Evolutionary conservation across 2,888 invertebrate genomes (phyloP), one percentile per base, ranked within the genome.

Genomic region (Aphodius sticticus): DNA sequence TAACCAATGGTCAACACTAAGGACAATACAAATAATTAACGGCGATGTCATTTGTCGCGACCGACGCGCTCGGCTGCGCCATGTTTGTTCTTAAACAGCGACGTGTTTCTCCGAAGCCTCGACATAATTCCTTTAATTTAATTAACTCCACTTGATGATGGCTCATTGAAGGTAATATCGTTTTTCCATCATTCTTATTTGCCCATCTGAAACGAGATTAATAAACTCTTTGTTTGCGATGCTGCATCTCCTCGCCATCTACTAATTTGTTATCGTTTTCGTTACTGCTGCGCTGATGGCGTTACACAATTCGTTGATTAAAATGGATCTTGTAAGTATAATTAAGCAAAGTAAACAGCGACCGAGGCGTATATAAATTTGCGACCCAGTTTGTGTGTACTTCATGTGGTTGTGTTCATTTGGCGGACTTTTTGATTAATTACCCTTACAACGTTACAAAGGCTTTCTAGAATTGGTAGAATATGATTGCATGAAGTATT

Each of bases 21-120:
- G 83, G 84, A 84, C 85, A 87, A 86, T 85, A 86, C 85, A 85
- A 85, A 86, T 86, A 87, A 87, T 87, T 86, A 87, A 86, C 86
- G 83, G 81, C 83, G 83, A 86, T 85, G 83, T 81, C 83, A 83
- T 82, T 83, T 81, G 83, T 53, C 53, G 53, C 53, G 53, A 53
- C 53, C 26, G 53, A 9, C 7, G 53, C 12, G 9, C 12, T 53
- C 53, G 53, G 4, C 53, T 53, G 53, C 53, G 53, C 53, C 53
- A 53, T 87, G 86, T 87, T 88, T 87, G 86, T 85, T 84, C 86
- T 86, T 86, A 86, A 86, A 87, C 85, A 86, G 84, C 84, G 78
- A 82, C 84, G 82, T 83, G 83, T 82, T 82, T 82, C 82, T 82
- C 77, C 83, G 82, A 81, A 83, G 83, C 83, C 83, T 83, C 83